Base-by-base conservation (phyloP, 2,113 vertebrate species). In the Aphyosemion australe region DNA sequence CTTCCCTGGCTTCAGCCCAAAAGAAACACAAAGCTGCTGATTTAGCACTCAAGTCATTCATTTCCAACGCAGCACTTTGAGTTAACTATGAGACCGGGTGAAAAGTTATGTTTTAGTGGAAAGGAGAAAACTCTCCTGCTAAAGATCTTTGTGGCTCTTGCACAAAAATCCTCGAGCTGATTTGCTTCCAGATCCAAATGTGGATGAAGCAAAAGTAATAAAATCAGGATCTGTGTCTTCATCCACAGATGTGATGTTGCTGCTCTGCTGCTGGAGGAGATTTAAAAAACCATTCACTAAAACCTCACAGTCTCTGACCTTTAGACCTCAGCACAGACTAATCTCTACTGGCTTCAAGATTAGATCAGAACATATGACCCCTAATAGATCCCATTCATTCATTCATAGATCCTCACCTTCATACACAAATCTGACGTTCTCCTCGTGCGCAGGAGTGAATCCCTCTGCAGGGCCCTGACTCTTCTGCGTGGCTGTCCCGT, bases 341-440 rank as follows among this genome's bases (percentile, higher is more conserved):
- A 37, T 34, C n/a, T 51, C 8, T 2, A 5, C 1, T 0, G 4
- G 26, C 21, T 43, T 53, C 41, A 12, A 26, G 58, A 16, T 48
- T 13, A 9, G 16, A 18, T 43, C 50, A 0, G 11, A 48, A 49
- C 54, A 16, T 54, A 19, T 47, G 54, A 61, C 47, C 43, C 39
- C n/a, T 8, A 43, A 42, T 37, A 5, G 26, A 26, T 26, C 26
- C 47, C 5, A 8, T 18, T n/a, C 18, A n/a, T 34, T 18, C 58
- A 14, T 12, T 14, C 21, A 48, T 3, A 10, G 21, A 60, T 52
- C 47, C 87, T 92, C 90, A 97, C 97, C 95, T 95, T 97, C 94
- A 5, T 94, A 94, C 26, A 99, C 83, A 58, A 99, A 99, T 60
- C 93, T 90, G 77, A 99, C 96, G 0, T 99, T 99, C 84, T 98